Evolutionary conservation across 2,113 vertebrate species (phyloP).

Genomic region (Vireo altiloquus): DNA sequence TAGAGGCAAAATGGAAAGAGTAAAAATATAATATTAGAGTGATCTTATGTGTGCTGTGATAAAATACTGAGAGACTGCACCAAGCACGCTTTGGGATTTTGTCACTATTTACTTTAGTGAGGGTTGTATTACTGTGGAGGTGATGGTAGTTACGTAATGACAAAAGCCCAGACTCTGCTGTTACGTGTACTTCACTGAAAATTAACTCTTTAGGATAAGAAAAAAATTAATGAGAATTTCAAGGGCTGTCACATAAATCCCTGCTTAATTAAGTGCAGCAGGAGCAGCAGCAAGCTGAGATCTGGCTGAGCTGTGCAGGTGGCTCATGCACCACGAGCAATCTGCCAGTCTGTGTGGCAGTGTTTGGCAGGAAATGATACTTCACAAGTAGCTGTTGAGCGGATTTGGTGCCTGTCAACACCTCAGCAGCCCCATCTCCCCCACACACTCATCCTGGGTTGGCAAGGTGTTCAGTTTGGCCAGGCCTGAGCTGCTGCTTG

Average conservation of each 20-base stretch:
- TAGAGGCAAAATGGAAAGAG: not conserved
- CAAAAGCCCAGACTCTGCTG: not conserved
- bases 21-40: not conserved
- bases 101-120: not conserved
- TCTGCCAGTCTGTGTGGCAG: not conserved
- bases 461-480: not conserved
- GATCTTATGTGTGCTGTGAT: not conserved
- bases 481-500: not conserved
- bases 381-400: not conserved
- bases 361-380: not conserved
- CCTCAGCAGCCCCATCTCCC: not conserved
- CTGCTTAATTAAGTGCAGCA: not conserved
- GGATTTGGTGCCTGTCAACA: not conserved
- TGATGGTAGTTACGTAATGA: not conserved
- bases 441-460: fast-evolving
- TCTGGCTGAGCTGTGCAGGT: not conserved
- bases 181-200: not conserved
- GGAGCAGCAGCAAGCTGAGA: not conserved
- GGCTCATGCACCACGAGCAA: not conserved
- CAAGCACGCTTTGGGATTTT: not conserved
- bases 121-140: not conserved
- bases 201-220: not conserved
- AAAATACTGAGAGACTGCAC: not conserved
- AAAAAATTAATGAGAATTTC: not conserved
- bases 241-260: not conserved